Evolutionary conservation across 2,113 vertebrate genomes (phyloP), one percentile per base, ranked within the genome.

Genomic region (Myocastor coypus): DNA sequence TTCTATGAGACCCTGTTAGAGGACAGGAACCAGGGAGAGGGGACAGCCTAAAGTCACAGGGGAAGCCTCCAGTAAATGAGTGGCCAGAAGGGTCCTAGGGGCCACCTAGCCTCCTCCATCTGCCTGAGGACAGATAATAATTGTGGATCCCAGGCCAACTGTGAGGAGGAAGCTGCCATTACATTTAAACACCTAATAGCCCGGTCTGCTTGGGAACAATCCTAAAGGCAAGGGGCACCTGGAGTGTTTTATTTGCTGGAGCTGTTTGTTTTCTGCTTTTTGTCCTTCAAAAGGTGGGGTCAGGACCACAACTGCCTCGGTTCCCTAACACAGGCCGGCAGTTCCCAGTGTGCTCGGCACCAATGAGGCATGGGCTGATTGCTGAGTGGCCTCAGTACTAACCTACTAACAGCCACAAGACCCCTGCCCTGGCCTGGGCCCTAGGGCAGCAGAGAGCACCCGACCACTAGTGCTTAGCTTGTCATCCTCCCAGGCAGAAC

Each of bases 341-440:
- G 37, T 4, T 14, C 9, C 12, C 17, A 3, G 46, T 7, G 22
- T 0, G 24, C 83, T 20, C 5, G 5, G 55, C 40, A 3, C 3
- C 0, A 26, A 3, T 13, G 28, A 42, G 0, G 1, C 4, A 0
- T 0, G 1, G 13, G 17, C 77, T 14, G 7, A 69, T 55, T 46
- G 64, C 46, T 1, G 26, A 26, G 11, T 0, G 0, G 1, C 2
- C 0, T 66, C 2, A 0, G 28, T 13, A 52, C 66, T n/a, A 37
- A 1, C 37, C 22, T 42, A 22, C 14, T 30, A 22, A 24, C 1
- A 6, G 57, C 42, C 59, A 17, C 22, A 6, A 30, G 14, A 20
- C n/a, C 7, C 66, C 57, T 77, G 24, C 57, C 50, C 50, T 1
- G 12, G 34, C 12, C 40, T 5, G 22, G 88, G 40, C 32, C 71